Evolutionary conservation across 2,797 vertebrate genomes (phyloP).

Genomic region (Urosaurus nigricauda): DNA sequence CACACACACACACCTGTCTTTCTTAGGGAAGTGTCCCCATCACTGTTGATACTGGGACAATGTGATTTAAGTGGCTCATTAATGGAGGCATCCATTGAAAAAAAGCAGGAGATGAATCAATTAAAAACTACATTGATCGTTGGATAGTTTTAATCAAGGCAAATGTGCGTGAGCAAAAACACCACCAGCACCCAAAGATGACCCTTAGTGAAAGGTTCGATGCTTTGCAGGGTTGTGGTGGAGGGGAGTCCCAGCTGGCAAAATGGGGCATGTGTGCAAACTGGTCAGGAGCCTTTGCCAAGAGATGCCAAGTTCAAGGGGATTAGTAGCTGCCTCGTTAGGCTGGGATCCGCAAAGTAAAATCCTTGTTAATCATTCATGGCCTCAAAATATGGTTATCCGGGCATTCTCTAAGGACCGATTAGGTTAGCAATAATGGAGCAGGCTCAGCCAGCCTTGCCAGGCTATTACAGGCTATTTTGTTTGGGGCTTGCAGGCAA

Average conservation of each 20-base stretch:
- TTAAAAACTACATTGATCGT: background rate
- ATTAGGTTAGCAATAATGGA: constrained; percentile 55
- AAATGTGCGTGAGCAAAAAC: background rate
- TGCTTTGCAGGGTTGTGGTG: background rate
- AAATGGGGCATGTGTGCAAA: too few relatives aligned
- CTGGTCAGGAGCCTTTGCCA: background rate
- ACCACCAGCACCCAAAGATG: too few relatives aligned
- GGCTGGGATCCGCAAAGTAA: constrained; percentile 42
- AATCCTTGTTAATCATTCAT: constrained; percentile 61
- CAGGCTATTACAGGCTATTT: constrained; percentile 69
- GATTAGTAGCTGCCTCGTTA: constrained; percentile 50
- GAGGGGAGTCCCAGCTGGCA: background rate
- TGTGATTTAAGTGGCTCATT: background rate
- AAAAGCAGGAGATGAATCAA: constrained; percentile 17
- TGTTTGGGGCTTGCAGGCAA: constrained; percentile 67
- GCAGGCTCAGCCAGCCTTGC: constrained; percentile 55
- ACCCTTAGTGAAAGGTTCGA: rapidly evolving
- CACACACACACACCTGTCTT: background rate
- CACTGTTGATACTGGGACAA: background rate
- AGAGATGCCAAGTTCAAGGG: constrained; percentile 24
- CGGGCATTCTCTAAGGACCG: constrained; percentile 52
- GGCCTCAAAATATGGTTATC: constrained; percentile 62
- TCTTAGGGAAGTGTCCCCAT: too few relatives aligned
- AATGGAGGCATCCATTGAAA: background rate
- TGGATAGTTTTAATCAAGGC: background rate